Conservation (phyloP, 2,113 vertebrate species). For the Rutilus rutilus region DNA sequence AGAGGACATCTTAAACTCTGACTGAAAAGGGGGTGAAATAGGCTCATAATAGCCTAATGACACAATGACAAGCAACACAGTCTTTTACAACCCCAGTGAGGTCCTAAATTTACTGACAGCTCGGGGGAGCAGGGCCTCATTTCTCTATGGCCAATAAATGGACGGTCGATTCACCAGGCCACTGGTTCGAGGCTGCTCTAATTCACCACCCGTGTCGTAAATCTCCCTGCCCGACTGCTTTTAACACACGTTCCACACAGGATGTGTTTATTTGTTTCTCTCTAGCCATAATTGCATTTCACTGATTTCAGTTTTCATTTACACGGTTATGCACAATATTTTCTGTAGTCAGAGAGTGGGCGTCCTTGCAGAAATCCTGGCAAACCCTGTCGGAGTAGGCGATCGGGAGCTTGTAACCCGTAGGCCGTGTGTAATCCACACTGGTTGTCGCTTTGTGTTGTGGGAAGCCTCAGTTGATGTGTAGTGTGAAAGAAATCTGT, state of each 20-base stretch:
- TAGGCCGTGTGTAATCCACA: conserved; percentile 57
- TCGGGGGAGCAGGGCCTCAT: conserved; percentile 68
- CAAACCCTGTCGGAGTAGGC: conserved; percentile 56
- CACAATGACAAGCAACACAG: conserved; percentile 59
- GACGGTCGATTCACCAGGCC: conserved; percentile 69
- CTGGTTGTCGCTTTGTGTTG: conserved; percentile 38
- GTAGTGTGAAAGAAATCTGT: conserved; percentile 43
- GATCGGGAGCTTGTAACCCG: conserved; percentile 54
- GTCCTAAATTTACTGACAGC: conserved; percentile 72
- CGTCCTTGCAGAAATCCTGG: conserved; percentile 45
- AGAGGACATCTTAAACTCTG: conserved; percentile 34
- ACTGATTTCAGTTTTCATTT: conserved; percentile 61
- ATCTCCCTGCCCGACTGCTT: conserved; percentile 61
- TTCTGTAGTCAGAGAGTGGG: conserved; percentile 45
- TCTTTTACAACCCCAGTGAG: conserved; percentile 72
- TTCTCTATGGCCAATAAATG: conserved; percentile 63
- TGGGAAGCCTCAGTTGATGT: conserved; percentile 37
- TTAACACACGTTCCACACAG: conserved; percentile 33
- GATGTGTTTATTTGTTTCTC: conserved; percentile 60
- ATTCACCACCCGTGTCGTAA: conserved; percentile 66
- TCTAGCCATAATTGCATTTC: conserved; percentile 49
- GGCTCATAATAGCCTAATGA: conserved; percentile 68
- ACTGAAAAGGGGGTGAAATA: conserved; percentile 44
- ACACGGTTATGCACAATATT: conserved; percentile 60
- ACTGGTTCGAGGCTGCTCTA: conserved; percentile 71